Conservation (phyloP, 2,113 vertebrate genomes). For the Todiramphus chloris region DNA sequence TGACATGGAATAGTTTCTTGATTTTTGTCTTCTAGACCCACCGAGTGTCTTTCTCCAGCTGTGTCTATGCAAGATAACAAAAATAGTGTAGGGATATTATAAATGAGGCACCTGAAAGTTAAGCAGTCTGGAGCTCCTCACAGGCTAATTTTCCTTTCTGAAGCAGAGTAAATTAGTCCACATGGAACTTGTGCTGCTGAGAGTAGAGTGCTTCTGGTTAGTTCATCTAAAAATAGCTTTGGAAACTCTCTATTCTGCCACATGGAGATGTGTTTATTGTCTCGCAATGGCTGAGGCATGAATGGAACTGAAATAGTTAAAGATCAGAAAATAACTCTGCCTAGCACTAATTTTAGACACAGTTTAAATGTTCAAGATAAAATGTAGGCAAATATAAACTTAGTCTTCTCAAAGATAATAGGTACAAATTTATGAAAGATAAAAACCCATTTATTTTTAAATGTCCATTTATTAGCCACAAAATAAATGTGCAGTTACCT, state of each 20-base stretch:
- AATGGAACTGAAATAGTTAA: background rate
- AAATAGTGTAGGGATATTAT: background rate
- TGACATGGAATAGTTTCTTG: background rate
- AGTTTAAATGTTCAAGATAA: background rate
- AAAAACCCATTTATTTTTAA: background rate
- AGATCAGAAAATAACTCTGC: background rate
- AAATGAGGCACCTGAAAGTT: background rate
- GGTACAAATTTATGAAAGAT: background rate
- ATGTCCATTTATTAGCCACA: background rate
- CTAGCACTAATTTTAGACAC: background rate
- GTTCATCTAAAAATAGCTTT: conserved; percentile 10
- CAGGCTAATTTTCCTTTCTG: background rate
- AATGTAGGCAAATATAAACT: background rate
- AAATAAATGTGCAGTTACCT: background rate
- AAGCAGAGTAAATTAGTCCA: background rate
- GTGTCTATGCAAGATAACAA: rapidly evolving
- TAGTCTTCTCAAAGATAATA: background rate
- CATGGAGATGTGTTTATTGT: background rate
- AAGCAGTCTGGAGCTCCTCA: background rate
- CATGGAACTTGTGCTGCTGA: background rate
- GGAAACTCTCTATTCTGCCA: background rate
- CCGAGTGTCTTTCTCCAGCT: background rate
- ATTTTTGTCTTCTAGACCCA: background rate
- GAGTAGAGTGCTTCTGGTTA: background rate
- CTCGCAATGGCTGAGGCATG: background rate